Evolutionary conservation across 2,888 invertebrate species (phyloP).

Genomic region (Cactoblastis cactorum): DNA sequence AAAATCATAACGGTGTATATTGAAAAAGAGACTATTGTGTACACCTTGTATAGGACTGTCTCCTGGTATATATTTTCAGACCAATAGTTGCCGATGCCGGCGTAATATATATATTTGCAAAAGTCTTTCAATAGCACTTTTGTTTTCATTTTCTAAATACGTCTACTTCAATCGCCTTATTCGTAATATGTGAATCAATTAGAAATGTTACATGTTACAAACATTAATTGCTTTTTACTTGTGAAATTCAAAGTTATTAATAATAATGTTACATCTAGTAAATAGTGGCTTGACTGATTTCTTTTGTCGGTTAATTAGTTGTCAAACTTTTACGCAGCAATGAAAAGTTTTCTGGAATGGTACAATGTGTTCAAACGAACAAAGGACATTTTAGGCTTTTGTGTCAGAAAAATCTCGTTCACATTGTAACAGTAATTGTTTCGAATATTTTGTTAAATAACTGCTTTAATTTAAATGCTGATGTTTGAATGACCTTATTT

Average conservation of each 20-base stretch:
- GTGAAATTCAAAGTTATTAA: slow-evolving; percentile 12
- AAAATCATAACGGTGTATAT: slow-evolving; percentile 59
- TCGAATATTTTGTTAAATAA: too few species aligned
- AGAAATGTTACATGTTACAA: not conserved
- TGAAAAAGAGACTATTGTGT: slow-evolving; percentile 46
- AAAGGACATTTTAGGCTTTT: slow-evolving; percentile 2
- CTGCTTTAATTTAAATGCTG: too few species aligned
- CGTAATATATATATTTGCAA: slow-evolving; percentile 58
- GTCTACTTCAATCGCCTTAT: not conserved
- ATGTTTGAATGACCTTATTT: too few species aligned
- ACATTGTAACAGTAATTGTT: too few species aligned
- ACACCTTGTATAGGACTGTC: slow-evolving; percentile 43
- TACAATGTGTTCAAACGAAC: slow-evolving; percentile 1
- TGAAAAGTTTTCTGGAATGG: slow-evolving; percentile 14
- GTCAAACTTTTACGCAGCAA: slow-evolving; percentile 19
- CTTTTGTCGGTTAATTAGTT: slow-evolving; percentile 20
- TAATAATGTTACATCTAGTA: slow-evolving; percentile 11
- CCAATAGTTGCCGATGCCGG: slow-evolving; percentile 62
- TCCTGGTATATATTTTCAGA: slow-evolving; percentile 48
- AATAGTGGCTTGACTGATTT: slow-evolving; percentile 18
- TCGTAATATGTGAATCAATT: not conserved
- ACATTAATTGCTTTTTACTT: not conserved
- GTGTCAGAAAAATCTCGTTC: not conserved
- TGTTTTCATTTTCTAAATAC: not conserved
- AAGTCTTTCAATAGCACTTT: slow-evolving; percentile 39